A percentile compares a stretch with the other conserved stretches of the same genome.
Conservation (phyloP, 2,797 vertebrate genomes). For the Ptychobarbus kaznakovi region DNA sequence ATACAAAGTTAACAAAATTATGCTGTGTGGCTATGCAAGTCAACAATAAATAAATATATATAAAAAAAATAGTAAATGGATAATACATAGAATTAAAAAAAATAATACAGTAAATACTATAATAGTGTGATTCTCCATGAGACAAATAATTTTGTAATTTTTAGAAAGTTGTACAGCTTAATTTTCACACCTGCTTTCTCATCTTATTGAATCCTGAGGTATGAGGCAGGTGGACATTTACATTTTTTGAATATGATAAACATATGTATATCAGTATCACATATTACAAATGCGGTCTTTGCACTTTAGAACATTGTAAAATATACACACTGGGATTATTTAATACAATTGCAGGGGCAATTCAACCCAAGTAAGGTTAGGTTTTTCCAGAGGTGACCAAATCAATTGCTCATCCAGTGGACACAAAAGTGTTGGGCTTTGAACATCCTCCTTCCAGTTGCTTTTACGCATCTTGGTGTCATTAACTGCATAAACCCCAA, state of each 20-base stretch:
- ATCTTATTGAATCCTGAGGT: neutral
- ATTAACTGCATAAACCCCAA: constrained; percentile 76
- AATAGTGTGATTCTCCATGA: neutral
- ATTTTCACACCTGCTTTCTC: neutral
- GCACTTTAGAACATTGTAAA: neutral
- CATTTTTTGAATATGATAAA: neutral
- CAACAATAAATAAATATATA: neutral
- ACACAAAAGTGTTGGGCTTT: constrained; percentile 52
- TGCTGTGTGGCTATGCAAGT: neutral
- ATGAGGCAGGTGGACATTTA: neutral
- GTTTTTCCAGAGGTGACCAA: constrained; percentile 62
- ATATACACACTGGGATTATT: neutral
- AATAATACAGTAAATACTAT: neutral
- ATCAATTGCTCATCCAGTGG: constrained; percentile 64
- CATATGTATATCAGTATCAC: neutral
- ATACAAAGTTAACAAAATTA: neutral
- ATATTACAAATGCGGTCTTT: neutral
- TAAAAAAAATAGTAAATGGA: neutral
- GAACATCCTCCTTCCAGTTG: constrained; percentile 29
- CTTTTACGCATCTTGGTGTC: constrained; percentile 54
- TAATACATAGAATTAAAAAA: neutral
- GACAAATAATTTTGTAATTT: neutral
- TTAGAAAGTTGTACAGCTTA: neutral
- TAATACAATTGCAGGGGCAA: constrained; percentile 21
- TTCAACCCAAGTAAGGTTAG: constrained; percentile 72